phyloP scores from a whole-genome alignment of 2,113 vertebrate genomes.

The Campylomormyrus tamandua region DNA sequence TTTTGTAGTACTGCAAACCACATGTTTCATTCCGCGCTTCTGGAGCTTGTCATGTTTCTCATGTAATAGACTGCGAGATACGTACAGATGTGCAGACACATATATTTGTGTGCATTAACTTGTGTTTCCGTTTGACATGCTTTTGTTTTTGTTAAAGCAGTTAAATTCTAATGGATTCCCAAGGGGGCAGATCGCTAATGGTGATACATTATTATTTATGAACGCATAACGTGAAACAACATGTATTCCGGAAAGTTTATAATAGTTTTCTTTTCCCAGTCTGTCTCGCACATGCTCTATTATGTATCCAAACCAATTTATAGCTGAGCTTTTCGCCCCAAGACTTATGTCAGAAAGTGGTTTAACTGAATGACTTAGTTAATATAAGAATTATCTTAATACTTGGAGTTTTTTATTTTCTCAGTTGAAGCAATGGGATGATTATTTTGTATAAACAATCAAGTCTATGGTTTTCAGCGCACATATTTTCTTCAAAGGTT shows the following conservation, averaged over 20 bases:
- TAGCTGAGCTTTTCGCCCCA: neutral
- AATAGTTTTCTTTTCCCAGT: neutral
- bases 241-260: neutral
- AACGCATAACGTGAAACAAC: neutral
- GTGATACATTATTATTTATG: neutral
- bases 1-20: neutral
- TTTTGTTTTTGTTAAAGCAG: neutral
- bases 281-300: neutral
- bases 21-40: neutral
- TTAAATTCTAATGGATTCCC: neutral
- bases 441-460: neutral
- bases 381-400: slow-evolving; percentile 8
- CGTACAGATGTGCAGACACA: neutral
- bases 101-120: neutral
- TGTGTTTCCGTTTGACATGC: neutral
- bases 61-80: neutral
- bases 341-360: neutral
- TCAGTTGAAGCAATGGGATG: neutral
- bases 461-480: neutral
- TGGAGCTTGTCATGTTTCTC: neutral
- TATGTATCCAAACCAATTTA: neutral
- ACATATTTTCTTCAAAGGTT: neutral
- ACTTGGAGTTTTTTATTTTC: neutral
- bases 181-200: neutral
- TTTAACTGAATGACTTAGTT: neutral